Conservation (phyloP, 2,797 vertebrate genomes). For the Pseudochirops cupreus region DNA sequence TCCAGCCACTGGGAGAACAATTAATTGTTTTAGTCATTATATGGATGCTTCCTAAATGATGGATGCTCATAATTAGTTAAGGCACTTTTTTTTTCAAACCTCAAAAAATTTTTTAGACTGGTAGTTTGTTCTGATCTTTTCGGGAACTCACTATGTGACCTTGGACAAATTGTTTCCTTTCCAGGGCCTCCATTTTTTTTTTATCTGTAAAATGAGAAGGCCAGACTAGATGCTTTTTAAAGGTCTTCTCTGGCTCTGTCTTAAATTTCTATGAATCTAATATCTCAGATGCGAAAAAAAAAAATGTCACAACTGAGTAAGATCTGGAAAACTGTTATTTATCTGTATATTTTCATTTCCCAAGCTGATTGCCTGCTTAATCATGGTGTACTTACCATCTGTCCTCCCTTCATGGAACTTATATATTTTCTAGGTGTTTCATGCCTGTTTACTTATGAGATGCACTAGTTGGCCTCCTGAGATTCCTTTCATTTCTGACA, state of each 20-base stretch:
- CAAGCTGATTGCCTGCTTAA: neutral
- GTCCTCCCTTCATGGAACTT: neutral
- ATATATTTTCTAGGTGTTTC: neutral
- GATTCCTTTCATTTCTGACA: neutral
- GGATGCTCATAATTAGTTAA: neutral
- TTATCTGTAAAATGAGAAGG: neutral
- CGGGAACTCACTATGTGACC: neutral
- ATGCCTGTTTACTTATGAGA: neutral
- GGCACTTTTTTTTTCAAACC: neutral
- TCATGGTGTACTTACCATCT: neutral
- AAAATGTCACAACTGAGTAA: neutral
- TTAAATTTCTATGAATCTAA: neutral
- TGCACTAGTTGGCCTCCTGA: neutral
- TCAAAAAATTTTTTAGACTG: no score
- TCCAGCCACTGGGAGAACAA: constrained; percentile 10
- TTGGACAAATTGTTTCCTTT: neutral
- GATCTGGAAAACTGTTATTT: neutral
- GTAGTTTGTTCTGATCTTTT: neutral
- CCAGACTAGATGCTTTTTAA: neutral
- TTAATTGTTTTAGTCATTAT: neutral
- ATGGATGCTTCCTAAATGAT: neutral
- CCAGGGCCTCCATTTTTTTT: neutral
- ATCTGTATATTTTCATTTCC: neutral
- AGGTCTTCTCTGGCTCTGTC: neutral
- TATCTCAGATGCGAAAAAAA: neutral